These are phyloP conservation scores for Microctonus aethiopoides DNA, from an alignment of 2,888 invertebrate species.

Conservation along the genomic window DNA sequence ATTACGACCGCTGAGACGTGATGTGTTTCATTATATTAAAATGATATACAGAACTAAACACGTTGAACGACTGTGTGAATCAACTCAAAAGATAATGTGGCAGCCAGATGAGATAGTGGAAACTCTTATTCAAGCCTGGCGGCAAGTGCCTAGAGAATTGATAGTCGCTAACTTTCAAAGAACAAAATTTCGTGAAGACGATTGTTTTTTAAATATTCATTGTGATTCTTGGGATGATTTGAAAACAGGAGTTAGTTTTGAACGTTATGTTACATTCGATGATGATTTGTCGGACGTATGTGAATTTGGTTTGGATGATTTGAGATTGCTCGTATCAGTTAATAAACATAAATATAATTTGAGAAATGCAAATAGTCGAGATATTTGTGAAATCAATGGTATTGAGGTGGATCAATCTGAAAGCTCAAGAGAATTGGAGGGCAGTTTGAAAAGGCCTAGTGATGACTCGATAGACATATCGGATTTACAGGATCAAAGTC, in stretches of 20 bases:
- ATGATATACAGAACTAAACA: conserved; percentile 51
- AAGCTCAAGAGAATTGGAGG: background rate
- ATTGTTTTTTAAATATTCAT: conserved; percentile 45
- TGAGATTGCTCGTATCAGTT: background rate
- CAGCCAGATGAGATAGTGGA: conserved; percentile 43
- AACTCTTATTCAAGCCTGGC: conserved; percentile 50
- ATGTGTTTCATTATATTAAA: conserved; percentile 54
- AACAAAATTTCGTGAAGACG: conserved; percentile 54
- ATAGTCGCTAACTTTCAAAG: conserved; percentile 54
- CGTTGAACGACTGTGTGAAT: conserved; percentile 41
- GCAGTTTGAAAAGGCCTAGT: conserved; percentile 1
- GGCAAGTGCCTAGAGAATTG: conserved; percentile 48
- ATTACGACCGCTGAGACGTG: conserved; percentile 50
- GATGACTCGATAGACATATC: conserved; percentile 18
- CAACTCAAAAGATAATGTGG: conserved; percentile 40
- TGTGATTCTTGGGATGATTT: conserved; percentile 49
- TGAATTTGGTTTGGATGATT: conserved; percentile 11
- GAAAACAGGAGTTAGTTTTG: conserved; percentile 47
- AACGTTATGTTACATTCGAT: conserved; percentile 56
- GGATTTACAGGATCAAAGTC: conserved; percentile 5
- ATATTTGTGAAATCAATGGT: conserved; percentile 23
- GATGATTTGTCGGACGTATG: conserved; percentile 46
- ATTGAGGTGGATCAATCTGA: background rate
- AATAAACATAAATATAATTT: conserved; percentile 32
- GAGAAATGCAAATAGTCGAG: conserved; percentile 17